Base-by-base conservation (phyloP, 2,888 invertebrate species). In the Philopedon plagiatum region DNA sequence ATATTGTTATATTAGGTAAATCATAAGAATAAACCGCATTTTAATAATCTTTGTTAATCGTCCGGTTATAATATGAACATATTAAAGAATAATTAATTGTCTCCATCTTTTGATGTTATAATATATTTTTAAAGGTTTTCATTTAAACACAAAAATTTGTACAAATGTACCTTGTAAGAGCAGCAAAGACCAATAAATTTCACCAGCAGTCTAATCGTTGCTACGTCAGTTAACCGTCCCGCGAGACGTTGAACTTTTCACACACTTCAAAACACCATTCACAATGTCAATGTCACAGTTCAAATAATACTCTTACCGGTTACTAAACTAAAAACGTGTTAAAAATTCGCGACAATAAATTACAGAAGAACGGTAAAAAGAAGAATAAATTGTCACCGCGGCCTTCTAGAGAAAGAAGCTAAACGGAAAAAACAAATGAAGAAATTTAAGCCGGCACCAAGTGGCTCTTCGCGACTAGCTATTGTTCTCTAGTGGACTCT, bases 221-320 rank as follows among this genome's bases (percentile, higher is more conserved):
- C 68, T 23, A 62, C 32, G 56, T 69, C 44, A 60, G 61, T 21
- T 44, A 69, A 68, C 54, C 34, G 68, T 68, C 61, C 61, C 62
- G 21, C 54, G 56, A 69, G 51, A 44, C 69, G 62, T 32, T 69
- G 69, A 69, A 69, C 69, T 62, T 62, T 69, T 69, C 69, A 69
- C 69, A 69, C 69, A 69, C 69, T 69, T 69, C 54, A 69, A 69
- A 62, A 62, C 69, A 69, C 62, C 69, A 69, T 69, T 69, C 69
- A 69, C 69, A 69, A 69, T 69, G 62, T 69, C 69, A 69, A 62
- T 69, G 69, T 39, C 69, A 56, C 32, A 32, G 62, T 32, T 29
- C 9, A 41, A 56, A 44, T 49, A 62, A 18, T 13, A 18, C 37
- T 68, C 23, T 26, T 34, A 29, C 58, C 62, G 57, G 19, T 56